Percentiles rank a stretch among this genome's conserved stretches.
Conservation (phyloP, 2,113 vertebrate genomes). For the Ochotona curzoniae region DNA sequence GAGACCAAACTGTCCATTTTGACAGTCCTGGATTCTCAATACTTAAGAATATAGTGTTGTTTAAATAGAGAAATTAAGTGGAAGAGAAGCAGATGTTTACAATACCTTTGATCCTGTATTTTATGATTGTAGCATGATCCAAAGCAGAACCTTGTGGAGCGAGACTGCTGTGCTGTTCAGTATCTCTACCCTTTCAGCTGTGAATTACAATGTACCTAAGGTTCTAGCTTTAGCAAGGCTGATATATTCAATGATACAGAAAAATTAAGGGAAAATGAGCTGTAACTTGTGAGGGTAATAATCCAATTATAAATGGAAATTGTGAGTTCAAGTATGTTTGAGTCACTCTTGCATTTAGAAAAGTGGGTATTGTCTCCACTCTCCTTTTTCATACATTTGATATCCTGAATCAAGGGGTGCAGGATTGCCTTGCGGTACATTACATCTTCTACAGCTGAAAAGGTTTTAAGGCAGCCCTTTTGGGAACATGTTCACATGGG, state of each 20-base stretch:
- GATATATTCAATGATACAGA: neutral
- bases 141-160: neutral
- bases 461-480: neutral
- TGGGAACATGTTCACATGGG: neutral
- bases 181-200: neutral
- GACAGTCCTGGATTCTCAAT: slow-evolving; percentile 68
- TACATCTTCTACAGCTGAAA: neutral
- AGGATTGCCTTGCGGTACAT: neutral
- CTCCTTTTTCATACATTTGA: neutral
- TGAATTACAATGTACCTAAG: neutral
- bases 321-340: neutral
- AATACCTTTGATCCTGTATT: slow-evolving; percentile 35
- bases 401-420: neutral
- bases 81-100: slow-evolving; percentile 74
- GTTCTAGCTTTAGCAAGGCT: neutral
- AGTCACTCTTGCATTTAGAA: neutral
- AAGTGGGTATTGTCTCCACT: neutral
- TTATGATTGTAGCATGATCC: slow-evolving; percentile 55
- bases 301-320: slow-evolving; percentile 11
- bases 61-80: slow-evolving; percentile 75
- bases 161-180: neutral
- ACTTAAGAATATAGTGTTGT: slow-evolving; percentile 72
- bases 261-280: neutral
- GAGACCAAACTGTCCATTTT: slow-evolving; percentile 72
- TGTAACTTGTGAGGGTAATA: neutral